phyloP scores from a whole-genome alignment of 2,888 invertebrate genomes.

The Tiliacea citrago region DNA sequence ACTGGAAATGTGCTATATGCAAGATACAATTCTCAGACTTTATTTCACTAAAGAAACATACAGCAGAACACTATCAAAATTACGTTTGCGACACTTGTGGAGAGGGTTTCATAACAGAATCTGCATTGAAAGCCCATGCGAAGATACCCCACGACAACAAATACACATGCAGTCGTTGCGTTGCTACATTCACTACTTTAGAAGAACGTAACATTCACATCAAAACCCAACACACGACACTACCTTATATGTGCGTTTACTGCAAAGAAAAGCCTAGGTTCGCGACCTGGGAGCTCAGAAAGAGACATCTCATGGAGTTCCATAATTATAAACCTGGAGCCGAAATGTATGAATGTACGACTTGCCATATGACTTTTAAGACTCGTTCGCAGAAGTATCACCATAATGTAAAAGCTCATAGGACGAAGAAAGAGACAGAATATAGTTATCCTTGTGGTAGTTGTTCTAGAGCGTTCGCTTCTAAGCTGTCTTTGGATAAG shows the following conservation, averaged over 20 bases:
- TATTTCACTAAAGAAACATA: constrained; percentile 84
- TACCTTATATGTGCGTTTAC: constrained; percentile 86
- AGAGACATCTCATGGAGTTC: constrained; percentile 86
- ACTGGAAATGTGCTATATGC: constrained; percentile 87
- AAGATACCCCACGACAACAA: constrained; percentile 86
- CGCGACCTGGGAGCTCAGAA: constrained; percentile 85
- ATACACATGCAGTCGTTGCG: constrained; percentile 84
- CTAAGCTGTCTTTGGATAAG: constrained; percentile 88
- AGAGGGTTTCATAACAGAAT: constrained; percentile 86
- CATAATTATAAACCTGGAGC: constrained; percentile 87
- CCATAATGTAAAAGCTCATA: constrained; percentile 86
- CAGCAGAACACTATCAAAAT: constrained; percentile 85
- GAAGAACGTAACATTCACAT: constrained; percentile 85
- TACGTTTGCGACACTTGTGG: constrained; percentile 88
- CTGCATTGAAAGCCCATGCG: constrained; percentile 82
- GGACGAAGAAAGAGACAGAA: constrained; percentile 85
- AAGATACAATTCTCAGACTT: constrained; percentile 85
- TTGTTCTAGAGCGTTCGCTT: constrained; percentile 88
- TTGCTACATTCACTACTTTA: constrained; percentile 84
- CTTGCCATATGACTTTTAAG: constrained; percentile 87
- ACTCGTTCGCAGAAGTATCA: constrained; percentile 87
- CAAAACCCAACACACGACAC: constrained; percentile 84
- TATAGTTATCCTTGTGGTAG: constrained; percentile 87
- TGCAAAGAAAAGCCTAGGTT: constrained; percentile 87
- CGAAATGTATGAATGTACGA: constrained; percentile 87